phyloP scores from a whole-genome alignment of 2,113 vertebrate species.

The Malaclemys terrapin region DNA sequence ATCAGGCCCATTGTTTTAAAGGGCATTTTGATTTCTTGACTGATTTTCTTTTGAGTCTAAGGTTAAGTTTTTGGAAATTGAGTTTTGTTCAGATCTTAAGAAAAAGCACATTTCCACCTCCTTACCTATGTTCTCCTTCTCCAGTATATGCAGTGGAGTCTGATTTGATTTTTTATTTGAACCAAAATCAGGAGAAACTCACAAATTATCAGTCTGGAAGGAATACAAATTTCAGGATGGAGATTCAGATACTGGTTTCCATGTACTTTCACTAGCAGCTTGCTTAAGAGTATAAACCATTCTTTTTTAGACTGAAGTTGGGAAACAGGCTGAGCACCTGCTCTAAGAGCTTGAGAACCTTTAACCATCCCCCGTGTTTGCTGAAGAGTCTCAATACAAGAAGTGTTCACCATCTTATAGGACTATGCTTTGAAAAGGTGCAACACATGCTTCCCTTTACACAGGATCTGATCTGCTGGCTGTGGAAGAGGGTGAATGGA shows the following conservation, averaged over 20 bases:
- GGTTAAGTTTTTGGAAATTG: not conserved
- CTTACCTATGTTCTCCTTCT: not conserved
- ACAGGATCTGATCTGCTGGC: not conserved
- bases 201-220: not conserved
- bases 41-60: not conserved
- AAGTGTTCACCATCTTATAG: not conserved
- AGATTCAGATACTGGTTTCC: not conserved
- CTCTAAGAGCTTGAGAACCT: not conserved
- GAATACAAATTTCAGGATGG: not conserved
- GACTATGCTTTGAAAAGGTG: not conserved
- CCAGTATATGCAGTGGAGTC: not conserved
- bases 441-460: not conserved
- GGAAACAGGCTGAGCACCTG: not conserved
- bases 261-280: not conserved
- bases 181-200: not conserved
- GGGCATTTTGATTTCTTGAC: not conserved
- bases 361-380: not conserved
- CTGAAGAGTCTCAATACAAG: not conserved
- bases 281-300: not conserved
- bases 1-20: not conserved
- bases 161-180: not conserved
- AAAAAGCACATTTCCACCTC: not conserved
- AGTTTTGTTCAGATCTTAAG: not conserved
- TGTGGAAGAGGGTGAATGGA: not conserved
- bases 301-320: not conserved